Evolutionary conservation across 2,113 vertebrate genomes (phyloP).

Genomic region (Athene noctua): DNA sequence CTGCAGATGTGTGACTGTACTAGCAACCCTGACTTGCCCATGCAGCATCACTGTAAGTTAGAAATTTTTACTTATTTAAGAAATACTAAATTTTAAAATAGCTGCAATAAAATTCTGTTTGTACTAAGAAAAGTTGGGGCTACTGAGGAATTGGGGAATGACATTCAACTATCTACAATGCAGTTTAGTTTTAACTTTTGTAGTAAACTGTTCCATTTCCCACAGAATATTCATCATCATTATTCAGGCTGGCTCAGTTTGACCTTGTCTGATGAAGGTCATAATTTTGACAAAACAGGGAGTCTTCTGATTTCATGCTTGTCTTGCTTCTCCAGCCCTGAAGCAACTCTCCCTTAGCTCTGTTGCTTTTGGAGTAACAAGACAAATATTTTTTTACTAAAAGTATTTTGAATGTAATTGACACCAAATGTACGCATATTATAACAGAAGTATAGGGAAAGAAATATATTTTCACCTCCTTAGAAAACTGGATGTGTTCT

Average conservation of each 20-base stretch:
- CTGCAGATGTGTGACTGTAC: accelerated
- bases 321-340: neutral
- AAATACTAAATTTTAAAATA: neutral
- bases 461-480: neutral
- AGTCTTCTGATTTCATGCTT: neutral
- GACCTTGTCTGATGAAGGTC: constrained; percentile 20
- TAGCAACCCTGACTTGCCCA: neutral
- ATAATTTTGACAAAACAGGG: neutral
- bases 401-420: neutral
- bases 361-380: constrained; percentile 4
- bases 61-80: neutral
- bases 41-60: accelerated
- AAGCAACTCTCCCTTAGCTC: neutral
- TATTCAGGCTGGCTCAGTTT: constrained; percentile 14
- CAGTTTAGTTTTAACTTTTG: neutral
- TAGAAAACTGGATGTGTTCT: neutral
- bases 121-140: neutral
- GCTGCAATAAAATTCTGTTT: neutral
- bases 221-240: neutral
- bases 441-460: neutral
- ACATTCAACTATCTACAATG: neutral
- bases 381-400: neutral
- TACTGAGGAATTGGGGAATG: neutral
- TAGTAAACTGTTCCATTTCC: neutral
- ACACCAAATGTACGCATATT: neutral